A percentile compares a stretch with the other conserved stretches of the same genome.
Conservation (phyloP, 1,140 invertebrate genomes). For the Doryteuthis pealeii region DNA sequence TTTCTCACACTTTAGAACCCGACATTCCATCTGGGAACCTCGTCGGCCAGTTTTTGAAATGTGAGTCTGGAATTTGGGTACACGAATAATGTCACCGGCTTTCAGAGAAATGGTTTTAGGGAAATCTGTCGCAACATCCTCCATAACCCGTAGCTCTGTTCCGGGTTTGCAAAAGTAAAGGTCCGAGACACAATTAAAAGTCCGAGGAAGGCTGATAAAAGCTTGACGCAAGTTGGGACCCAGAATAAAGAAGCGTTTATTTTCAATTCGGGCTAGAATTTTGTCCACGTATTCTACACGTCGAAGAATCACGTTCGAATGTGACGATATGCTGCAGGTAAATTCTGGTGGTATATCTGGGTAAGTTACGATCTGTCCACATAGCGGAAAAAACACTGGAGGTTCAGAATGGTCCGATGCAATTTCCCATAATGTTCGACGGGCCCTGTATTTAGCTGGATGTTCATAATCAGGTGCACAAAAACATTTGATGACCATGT, state of each 20-base stretch:
- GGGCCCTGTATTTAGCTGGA: background rate
- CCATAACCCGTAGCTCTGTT: background rate
- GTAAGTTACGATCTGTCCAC: background rate
- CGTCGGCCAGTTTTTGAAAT: background rate
- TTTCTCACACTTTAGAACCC: background rate
- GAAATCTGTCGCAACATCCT: constrained; percentile 5
- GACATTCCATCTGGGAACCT: background rate
- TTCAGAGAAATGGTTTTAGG: background rate
- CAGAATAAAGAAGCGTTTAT: background rate
- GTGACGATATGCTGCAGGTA: background rate
- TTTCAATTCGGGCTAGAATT: background rate
- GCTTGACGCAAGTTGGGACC: background rate
- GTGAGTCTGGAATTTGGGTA: background rate
- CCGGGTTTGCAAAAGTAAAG: background rate
- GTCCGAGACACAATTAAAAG: background rate
- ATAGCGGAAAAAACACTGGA: background rate
- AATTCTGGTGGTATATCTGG: background rate
- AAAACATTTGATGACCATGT: background rate
- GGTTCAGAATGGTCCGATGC: background rate
- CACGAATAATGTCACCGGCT: background rate
- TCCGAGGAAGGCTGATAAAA: background rate
- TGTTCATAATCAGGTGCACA: background rate
- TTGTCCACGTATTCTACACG: background rate
- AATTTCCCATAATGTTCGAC: constrained; percentile 4
- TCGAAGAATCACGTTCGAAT: background rate